These are phyloP conservation scores for Andinoacara biseriatus DNA, from an alignment of 2,113 vertebrate genomes.

Conservation along the genomic window DNA sequence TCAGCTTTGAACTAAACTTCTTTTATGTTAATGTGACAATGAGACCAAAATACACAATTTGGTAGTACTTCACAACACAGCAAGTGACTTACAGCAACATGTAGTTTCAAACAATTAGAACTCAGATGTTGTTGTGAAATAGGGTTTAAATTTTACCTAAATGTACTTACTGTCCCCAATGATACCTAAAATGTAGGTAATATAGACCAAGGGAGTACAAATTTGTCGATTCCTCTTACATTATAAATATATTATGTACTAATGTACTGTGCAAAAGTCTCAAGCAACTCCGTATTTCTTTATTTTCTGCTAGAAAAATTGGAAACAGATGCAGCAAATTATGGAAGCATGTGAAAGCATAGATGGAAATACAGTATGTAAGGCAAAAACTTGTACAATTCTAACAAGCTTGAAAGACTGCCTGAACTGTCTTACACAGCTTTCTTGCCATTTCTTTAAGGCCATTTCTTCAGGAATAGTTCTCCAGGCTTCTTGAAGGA, in stretches of 20 bases:
- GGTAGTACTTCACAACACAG: background rate
- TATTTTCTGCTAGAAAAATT: background rate
- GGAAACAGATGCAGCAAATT: background rate
- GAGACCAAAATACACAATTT: background rate
- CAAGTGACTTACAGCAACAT: too few relatives aligned
- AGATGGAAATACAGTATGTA: background rate
- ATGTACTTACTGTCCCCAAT: background rate
- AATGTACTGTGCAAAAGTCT: background rate
- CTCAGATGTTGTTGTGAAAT: background rate
- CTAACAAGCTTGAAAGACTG: background rate
- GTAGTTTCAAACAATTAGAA: background rate
- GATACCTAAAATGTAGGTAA: background rate
- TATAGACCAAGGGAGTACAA: background rate
- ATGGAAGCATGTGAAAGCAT: background rate
- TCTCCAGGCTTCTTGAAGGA: background rate
- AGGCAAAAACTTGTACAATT: background rate
- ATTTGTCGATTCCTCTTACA: background rate
- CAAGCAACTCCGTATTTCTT: too few relatives aligned
- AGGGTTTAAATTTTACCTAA: background rate
- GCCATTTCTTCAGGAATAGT: background rate
- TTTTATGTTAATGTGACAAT: background rate
- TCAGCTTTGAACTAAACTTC: too few relatives aligned
- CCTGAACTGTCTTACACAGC: background rate
- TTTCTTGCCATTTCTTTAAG: background rate
- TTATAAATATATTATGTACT: too few relatives aligned